These are phyloP conservation scores for Lithosia quadra DNA, from an alignment of 2,888 invertebrate genomes.

Conservation along the genomic window DNA sequence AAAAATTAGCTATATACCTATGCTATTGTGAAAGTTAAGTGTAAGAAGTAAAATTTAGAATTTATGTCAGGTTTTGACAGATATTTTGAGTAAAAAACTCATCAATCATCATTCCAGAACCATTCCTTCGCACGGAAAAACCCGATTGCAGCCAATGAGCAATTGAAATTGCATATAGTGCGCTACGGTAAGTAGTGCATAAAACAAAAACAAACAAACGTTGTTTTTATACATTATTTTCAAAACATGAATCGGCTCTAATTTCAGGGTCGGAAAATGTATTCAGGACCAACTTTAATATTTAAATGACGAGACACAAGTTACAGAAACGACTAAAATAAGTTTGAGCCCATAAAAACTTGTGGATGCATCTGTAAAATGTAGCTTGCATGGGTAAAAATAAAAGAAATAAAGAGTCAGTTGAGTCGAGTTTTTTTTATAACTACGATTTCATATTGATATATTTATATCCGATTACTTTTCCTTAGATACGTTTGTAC, in stretches of 20 bases:
- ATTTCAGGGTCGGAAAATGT: not conserved
- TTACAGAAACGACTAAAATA: not conserved
- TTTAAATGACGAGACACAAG: not conserved
- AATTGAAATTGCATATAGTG: not conserved
- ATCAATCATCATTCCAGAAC: too few species aligned
- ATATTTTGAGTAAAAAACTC: too few species aligned
- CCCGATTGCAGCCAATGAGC: not conserved
- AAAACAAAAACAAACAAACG: not conserved
- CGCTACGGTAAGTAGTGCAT: too few species aligned
- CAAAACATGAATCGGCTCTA: not conserved
- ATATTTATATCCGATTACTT: too few species aligned
- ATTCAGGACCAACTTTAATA: not conserved
- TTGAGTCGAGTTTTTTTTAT: too few species aligned
- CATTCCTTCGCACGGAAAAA: not conserved
- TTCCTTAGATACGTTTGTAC: too few species aligned
- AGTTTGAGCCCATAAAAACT: not conserved
- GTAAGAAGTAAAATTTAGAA: too few species aligned
- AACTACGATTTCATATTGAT: not conserved
- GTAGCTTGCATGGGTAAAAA: not conserved
- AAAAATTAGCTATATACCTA: too few species aligned
- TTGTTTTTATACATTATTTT: not conserved
- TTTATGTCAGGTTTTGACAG: too few species aligned
- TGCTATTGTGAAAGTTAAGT: too few species aligned
- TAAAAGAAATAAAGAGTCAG: too few species aligned
- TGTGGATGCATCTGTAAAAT: not conserved